A percentile compares a stretch with the other conserved stretches of the same genome.
phyloP scores from a whole-genome alignment of 2,888 invertebrate genomes.

The Sesia bembeciformis region DNA sequence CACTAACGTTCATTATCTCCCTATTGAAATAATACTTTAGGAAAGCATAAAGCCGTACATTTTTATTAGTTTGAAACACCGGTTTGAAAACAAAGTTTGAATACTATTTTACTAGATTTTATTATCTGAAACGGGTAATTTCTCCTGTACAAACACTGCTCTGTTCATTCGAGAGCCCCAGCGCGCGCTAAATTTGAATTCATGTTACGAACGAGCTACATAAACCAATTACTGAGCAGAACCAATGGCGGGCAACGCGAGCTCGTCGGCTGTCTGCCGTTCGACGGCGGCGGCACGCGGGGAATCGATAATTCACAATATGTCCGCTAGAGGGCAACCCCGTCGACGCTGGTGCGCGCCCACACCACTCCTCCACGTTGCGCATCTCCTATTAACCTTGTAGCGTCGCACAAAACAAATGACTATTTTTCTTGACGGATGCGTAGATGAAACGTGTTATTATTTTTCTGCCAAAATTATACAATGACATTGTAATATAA shows the following conservation, averaged over 20 bases:
- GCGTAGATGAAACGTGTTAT: no score
- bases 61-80: conserved; percentile 19
- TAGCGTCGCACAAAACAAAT: conserved; percentile 22
- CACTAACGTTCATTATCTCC: no score
- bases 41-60: not conserved
- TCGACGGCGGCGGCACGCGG: conserved; percentile 26
- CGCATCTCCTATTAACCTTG: conserved; percentile 55
- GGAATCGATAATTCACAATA: conserved; percentile 73
- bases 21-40: no score
- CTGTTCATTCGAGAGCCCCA: conserved; percentile 43
- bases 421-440: no score
- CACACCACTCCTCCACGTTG: conserved; percentile 66
- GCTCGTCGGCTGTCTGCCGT: conserved; percentile 55
- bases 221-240: conserved; percentile 67
- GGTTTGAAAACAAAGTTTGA: conserved; percentile 34
- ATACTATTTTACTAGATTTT: conserved; percentile 52
- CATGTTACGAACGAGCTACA: conserved; percentile 66
- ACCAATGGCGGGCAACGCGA: conserved; percentile 58
- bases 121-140: conserved; percentile 55
- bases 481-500: no score
- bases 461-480: no score
- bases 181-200: conserved; percentile 71
- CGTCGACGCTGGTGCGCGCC: conserved; percentile 22
- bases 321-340: conserved; percentile 70
- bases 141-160: conserved; percentile 46